Evolutionary conservation across 2,797 vertebrate species (phyloP).

Genomic region (Sphaeramia orbicularis): DNA sequence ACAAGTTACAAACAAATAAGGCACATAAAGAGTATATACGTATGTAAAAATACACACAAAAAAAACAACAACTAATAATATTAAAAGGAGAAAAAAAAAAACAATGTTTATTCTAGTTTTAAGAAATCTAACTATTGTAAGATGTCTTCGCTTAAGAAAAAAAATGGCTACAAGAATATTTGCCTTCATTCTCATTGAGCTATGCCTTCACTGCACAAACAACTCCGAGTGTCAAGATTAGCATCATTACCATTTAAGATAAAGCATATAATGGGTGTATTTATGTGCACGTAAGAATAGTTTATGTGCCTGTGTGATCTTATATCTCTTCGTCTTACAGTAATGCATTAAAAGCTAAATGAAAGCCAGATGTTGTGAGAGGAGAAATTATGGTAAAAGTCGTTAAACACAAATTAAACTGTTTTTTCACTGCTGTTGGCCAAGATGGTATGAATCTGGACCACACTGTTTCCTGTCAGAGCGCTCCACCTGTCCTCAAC

Average conservation of each 20-base stretch:
- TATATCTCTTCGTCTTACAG: slow-evolving; percentile 5
- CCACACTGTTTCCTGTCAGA: slow-evolving; percentile 1
- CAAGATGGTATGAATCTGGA: slow-evolving; percentile 12
- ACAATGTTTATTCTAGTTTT: too few species aligned
- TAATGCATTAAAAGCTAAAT: slow-evolving; percentile 31
- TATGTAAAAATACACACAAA: too few species aligned
- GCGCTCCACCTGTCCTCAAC: slow-evolving; percentile 45
- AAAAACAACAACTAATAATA: too few species aligned
- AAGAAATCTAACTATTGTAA: too few species aligned
- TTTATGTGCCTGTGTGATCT: slow-evolving; percentile 24
- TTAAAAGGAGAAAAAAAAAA: too few species aligned
- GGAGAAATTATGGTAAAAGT: slow-evolving; percentile 16
- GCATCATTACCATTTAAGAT: neutral
- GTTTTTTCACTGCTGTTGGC: slow-evolving; percentile 31
- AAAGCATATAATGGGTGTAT: neutral
- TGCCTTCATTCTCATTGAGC: too few species aligned
- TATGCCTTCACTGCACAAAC: too few species aligned
- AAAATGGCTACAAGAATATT: too few species aligned
- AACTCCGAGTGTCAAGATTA: too few species aligned
- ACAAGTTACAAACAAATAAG: too few species aligned
- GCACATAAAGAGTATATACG: too few species aligned
- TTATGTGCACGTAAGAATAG: slow-evolving; percentile 8
- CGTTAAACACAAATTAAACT: slow-evolving; percentile 34
- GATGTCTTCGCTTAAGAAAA: too few species aligned
- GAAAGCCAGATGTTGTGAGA: slow-evolving; percentile 55